Evolutionary conservation across 1,140 invertebrate genomes (phyloP).

Genomic region (Tetramorium parvispinum): DNA sequence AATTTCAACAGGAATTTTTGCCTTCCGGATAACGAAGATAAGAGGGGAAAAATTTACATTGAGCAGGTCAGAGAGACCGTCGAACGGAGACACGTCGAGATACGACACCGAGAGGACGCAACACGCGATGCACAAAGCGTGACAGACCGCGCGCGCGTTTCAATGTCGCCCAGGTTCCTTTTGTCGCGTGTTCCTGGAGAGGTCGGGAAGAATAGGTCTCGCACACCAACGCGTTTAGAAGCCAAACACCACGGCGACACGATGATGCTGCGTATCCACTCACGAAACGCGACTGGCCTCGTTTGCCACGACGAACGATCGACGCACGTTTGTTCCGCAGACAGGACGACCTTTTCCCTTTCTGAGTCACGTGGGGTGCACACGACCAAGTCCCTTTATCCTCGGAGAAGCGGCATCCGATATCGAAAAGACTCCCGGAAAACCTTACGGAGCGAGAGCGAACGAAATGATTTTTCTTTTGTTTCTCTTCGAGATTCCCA

Average conservation of each 20-base stretch:
- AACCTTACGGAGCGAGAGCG: neutral
- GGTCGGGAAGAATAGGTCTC: slow-evolving; percentile 54
- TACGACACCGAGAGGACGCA: neutral
- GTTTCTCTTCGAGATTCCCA: neutral
- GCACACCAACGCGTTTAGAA: slow-evolving; percentile 54
- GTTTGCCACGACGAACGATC: neutral
- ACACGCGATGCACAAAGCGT: slow-evolving; percentile 19
- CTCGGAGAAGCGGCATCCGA: neutral
- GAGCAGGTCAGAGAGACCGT: neutral
- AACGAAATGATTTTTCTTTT: neutral
- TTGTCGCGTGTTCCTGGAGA: slow-evolving; percentile 33
- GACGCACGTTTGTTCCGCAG: neutral
- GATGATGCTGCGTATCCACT: slow-evolving; percentile 5
- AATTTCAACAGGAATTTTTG: too few relatives aligned
- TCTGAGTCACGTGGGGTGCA: neutral
- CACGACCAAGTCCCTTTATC: neutral
- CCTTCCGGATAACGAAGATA: neutral
- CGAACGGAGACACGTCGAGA: slow-evolving; percentile 3
- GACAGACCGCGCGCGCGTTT: slow-evolving; percentile 18
- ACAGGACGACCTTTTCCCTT: slow-evolving; percentile 23
- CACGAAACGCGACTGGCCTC: slow-evolving; percentile 33
- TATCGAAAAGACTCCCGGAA: neutral
- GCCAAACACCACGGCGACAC: neutral
- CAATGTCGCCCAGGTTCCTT: slow-evolving; percentile 48
- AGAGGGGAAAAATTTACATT: neutral